Conservation (phyloP, 2,888 invertebrate species). For the Sarcophaga subvicina region DNA sequence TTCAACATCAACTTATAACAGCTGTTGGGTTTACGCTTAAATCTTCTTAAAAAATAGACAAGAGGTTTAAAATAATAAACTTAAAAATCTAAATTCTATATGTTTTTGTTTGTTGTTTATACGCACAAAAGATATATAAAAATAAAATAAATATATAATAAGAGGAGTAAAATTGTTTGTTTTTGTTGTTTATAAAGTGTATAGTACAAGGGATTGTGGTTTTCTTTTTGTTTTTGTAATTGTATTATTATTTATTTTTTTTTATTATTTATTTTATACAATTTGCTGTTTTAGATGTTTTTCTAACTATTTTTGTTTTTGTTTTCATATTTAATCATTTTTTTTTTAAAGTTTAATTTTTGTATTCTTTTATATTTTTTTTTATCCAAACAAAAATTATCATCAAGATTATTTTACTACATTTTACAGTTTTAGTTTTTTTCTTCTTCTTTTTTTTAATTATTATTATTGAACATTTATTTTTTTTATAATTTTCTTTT, state of each 20-base stretch:
- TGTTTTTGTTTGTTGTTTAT: slow-evolving; percentile 19
- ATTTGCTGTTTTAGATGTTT: slow-evolving; percentile 35
- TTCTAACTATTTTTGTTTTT: slow-evolving; percentile 12
- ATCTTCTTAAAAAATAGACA: slow-evolving; percentile 43
- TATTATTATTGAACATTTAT: not conserved
- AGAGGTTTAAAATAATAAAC: slow-evolving; percentile 50
- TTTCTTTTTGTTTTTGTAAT: slow-evolving; percentile 43
- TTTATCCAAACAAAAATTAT: not conserved
- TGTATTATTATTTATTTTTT: slow-evolving; percentile 49
- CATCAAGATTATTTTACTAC: not conserved
- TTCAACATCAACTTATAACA: slow-evolving; percentile 60
- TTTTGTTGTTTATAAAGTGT: slow-evolving; percentile 25
- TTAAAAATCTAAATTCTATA: slow-evolving; percentile 44
- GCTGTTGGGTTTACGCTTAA: slow-evolving; percentile 51
- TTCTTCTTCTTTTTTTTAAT: not conserved
- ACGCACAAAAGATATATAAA: not conserved
- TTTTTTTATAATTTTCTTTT: not conserved
- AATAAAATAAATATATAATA: slow-evolving; percentile 21
- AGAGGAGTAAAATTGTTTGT: slow-evolving; percentile 26
- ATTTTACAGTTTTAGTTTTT: not conserved
- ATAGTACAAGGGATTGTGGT: slow-evolving; percentile 55
- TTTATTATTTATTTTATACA: slow-evolving; percentile 48
- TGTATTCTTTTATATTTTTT: not conserved
- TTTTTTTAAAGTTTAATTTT: slow-evolving; percentile 3
- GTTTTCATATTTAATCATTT: slow-evolving; percentile 39